Base-by-base conservation (phyloP, 2,113 vertebrate genomes). In the Clarias batrachus region DNA sequence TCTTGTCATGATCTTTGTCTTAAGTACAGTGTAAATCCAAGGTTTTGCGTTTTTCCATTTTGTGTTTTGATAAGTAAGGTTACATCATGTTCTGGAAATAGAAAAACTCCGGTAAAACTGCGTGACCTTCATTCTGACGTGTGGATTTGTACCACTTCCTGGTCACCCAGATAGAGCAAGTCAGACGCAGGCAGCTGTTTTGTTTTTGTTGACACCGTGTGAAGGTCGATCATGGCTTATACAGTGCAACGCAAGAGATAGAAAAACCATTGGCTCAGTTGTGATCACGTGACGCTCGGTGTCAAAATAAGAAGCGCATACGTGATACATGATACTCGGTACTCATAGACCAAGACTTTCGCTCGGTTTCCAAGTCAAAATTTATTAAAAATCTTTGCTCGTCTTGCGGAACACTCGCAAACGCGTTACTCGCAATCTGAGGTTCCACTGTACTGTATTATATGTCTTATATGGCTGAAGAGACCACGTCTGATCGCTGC, bases 201-300 rank as follows among this genome's bases (percentile, higher is more conserved):
- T 93, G 90, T 93, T 93, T 92, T 92, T 91, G 92, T 93, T 93
- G 92, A 73, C 92, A 73, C 88, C 73, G 82, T 87, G 56, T 87
- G 85, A 88, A 87, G 83, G 85, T 21, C 54, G 68, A 48, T 8
- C 48, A 48, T 48, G 7, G 48, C 48, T 48, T 48, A 37, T 37
- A 37, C 33, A 37, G 33, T 37, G 33, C 33, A 37, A 2, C 33
- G 33, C 33, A 37, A 37, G 33, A 37, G 1, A 37, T 0, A 37
- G 33, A 37, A 37, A 37, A 37, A 37, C 33, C 33, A 37, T 37
- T 37, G 33, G 33, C 33, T 37, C 33, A 37, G 3, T 37, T 37
- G 33, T 37, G 33, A 37, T 37, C 33, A 37, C 33, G 33, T 37
- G 33, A 37, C 33, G 33, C 33, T 37, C 33, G 2, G 33, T 37